Evolutionary conservation across 1,140 invertebrate species (phyloP).

Genomic region (Myzus persicae): DNA sequence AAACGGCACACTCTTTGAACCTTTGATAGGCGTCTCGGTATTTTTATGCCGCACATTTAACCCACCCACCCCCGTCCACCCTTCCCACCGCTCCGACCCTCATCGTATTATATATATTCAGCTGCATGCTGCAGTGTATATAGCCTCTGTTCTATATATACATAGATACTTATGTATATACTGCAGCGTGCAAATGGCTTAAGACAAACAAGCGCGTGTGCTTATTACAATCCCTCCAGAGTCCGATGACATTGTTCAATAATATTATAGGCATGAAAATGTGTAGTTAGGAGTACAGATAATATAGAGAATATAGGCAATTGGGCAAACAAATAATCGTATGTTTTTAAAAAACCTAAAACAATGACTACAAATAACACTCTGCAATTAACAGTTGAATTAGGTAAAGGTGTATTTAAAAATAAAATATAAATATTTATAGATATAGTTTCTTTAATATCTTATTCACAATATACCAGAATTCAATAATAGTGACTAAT

Average conservation of each 20-base stretch:
- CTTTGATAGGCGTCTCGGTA: slow-evolving; percentile 56
- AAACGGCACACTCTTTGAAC: slow-evolving; percentile 42
- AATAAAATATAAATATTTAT: not conserved
- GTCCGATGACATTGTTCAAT: not conserved
- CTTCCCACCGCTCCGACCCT: not conserved
- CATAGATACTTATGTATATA: not conserved
- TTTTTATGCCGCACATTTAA: slow-evolving; percentile 43
- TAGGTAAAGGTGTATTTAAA: not conserved
- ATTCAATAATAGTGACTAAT: not conserved
- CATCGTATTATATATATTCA: not conserved
- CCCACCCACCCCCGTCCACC: not conserved
- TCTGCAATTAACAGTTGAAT: not conserved
- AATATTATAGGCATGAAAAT: not conserved
- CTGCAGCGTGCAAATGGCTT: not conserved
- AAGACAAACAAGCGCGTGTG: not conserved
- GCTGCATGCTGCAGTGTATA: not conserved
- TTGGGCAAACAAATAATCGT: not conserved
- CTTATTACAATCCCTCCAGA: not conserved
- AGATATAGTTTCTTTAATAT: not conserved
- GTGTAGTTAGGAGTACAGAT: not conserved
- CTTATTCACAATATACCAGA: not conserved
- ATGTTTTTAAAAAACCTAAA: not conserved
- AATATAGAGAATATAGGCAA: not conserved
- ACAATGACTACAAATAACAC: not conserved
- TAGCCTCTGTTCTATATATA: not conserved